Percentiles rank a stretch among this genome's conserved stretches.
Conservation (phyloP, 2,888 invertebrate genomes). For the Agrochola litura region DNA sequence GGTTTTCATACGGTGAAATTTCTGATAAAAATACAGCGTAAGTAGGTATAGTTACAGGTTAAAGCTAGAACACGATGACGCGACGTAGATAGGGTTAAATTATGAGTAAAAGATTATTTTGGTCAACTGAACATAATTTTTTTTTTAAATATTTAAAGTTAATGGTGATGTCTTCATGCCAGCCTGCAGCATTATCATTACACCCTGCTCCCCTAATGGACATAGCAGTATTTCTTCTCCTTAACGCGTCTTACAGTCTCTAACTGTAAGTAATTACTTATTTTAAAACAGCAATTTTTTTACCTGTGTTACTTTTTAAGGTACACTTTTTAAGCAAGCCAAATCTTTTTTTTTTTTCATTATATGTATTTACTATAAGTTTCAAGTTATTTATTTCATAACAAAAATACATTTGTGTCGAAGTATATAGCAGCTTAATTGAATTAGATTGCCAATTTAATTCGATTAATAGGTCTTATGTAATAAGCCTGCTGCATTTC, state of each 20-base stretch:
- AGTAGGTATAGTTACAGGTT: neutral
- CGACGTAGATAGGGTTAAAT: neutral
- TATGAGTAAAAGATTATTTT: neutral
- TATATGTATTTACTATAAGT: too few relatives aligned
- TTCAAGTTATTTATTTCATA: too few relatives aligned
- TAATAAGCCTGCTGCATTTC: too few relatives aligned
- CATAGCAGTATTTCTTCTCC: constrained; percentile 6
- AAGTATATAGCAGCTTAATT: too few relatives aligned
- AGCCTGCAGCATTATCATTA: neutral
- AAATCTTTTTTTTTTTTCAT: neutral
- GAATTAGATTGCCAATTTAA: neutral
- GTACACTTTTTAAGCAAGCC: neutral
- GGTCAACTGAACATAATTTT: neutral
- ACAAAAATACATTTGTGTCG: too few relatives aligned
- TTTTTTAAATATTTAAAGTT: neutral
- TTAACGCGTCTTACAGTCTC: neutral
- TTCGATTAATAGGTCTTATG: neutral
- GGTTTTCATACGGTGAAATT: neutral
- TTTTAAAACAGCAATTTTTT: neutral
- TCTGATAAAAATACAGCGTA: neutral
- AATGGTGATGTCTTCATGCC: neutral
- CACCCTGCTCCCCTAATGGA: neutral
- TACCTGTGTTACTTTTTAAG: too few relatives aligned
- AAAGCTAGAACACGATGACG: neutral
- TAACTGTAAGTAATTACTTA: neutral